phyloP scores from a whole-genome alignment of 2,888 invertebrate genomes.

The Cosmia trapezina region DNA sequence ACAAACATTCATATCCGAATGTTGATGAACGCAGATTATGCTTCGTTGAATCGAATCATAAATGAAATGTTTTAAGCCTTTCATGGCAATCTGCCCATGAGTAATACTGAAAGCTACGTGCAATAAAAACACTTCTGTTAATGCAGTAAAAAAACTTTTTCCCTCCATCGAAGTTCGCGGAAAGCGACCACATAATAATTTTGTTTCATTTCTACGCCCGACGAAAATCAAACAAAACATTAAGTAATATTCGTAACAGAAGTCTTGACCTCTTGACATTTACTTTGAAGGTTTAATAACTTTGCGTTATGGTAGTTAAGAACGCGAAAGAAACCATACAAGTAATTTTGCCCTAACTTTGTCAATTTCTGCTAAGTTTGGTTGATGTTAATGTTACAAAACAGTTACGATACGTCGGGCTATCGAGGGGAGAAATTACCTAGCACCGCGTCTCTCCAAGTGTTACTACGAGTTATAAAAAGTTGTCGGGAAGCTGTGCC shows the following conservation, averaged over 20 bases:
- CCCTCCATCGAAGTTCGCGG: conserved; percentile 26
- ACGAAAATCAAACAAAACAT: conserved; percentile 36
- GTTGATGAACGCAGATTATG: conserved; percentile 28
- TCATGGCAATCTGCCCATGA: conserved; percentile 36
- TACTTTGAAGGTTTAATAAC: conserved; percentile 33
- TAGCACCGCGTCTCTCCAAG: conserved; percentile 71
- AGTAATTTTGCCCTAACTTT: conserved; percentile 47
- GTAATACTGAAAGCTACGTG: conserved; percentile 27
- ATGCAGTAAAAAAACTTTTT: conserved; percentile 29
- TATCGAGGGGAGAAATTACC: conserved; percentile 66
- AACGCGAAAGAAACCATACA: conserved; percentile 51
- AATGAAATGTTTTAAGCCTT: conserved; percentile 43
- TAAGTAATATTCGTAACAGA: conserved; percentile 48
- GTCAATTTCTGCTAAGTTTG: conserved; percentile 41
- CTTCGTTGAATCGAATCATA: conserved; percentile 41
- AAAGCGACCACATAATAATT: conserved; percentile 17
- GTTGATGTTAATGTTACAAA: conserved; percentile 50
- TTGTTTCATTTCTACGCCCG: conserved; percentile 22
- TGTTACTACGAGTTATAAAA: conserved; percentile 77
- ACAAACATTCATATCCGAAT: conserved; percentile 59
- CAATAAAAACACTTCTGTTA: conserved; percentile 37
- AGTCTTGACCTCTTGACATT: conserved; percentile 44
- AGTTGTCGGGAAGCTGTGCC: conserved; percentile 75
- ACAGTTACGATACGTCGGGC: conserved; percentile 56
- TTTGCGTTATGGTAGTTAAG: conserved; percentile 27